Base-by-base conservation (phyloP, 1,140 invertebrate genomes). In the Neodiprion lecontei region DNA sequence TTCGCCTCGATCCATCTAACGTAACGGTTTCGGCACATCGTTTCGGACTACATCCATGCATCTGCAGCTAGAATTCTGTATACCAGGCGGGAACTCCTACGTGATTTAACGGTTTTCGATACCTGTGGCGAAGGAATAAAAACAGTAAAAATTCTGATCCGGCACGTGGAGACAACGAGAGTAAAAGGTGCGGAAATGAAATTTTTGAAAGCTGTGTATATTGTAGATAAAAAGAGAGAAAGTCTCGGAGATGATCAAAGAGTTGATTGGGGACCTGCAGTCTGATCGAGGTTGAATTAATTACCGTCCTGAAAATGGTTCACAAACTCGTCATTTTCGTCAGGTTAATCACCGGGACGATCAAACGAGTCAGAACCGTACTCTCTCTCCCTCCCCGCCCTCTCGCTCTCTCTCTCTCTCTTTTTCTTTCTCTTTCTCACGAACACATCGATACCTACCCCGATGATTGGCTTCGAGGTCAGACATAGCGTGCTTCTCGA, bases 21-120 rank as follows among this genome's bases (percentile, higher is more conserved):
- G 77, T 79, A 81, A 79, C 78, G 79, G 75, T 75, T 67, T 76
- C 69, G 67, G 67, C 67, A 76, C 73, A 72, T 53, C 71, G 69
- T 50, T 61, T 61, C 72, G 74, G 76, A 69, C 66, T 74, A 53
- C 53, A 72, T 67, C 70, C 71, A 50, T 71, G 74, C 74, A 66
- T 67, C 65, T 74, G 53, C 48, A 40, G 67, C 12, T 12, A 66
- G 69, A 78, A 79, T 75, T 75, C 71, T 76, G 78, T 78, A 76
- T 74, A 67, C 67, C 49, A 70, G 74, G 76, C 75, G 67, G 74
- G 74, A 70, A 61, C 74, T 48, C 28, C 48, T 73, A 48, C 28
- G 66, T 50, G 68, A 67, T 71, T 8, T 14, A 71, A 66, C 68
- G 69, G 12, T 11, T 73, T 47, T 68, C 49, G 9, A n/a, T 14